These are phyloP conservation scores for Dinomys branickii DNA, from an alignment of 2,113 vertebrate species.

Conservation along the genomic window DNA sequence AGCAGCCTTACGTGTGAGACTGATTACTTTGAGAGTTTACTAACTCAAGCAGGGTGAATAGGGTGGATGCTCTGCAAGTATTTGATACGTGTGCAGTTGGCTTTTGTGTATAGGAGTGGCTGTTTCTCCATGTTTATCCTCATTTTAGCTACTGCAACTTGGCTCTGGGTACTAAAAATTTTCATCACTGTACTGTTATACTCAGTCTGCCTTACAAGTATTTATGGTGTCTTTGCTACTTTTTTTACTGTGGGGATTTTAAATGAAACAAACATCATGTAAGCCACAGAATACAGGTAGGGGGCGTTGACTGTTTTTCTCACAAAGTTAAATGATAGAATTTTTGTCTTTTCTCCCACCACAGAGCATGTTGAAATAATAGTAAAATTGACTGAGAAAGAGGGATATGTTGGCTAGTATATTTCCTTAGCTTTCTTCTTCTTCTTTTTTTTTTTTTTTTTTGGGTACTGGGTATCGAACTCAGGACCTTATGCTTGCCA, in stretches of 20 bases:
- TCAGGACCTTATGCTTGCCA: too few species aligned
- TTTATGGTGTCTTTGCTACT: background rate
- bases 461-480: too few species aligned
- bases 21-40: background rate
- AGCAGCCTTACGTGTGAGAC: background rate
- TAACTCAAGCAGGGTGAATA: background rate
- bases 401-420: background rate
- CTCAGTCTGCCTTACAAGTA: background rate
- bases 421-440: slow-evolving; percentile 33
- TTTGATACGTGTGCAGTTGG: background rate
- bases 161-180: background rate
- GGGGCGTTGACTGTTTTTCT: background rate
- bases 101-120: background rate
- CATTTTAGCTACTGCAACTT: slow-evolving; percentile 6
- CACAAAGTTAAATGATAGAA: background rate
- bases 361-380: background rate
- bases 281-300: background rate
- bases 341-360: background rate
- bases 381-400: background rate
- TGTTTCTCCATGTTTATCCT: background rate
- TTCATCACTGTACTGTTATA: background rate
- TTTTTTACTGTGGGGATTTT: background rate
- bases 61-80: background rate
- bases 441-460: too few species aligned
- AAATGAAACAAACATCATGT: background rate